Evolutionary conservation across 2,113 vertebrate species (phyloP).

Genomic region (Phaethon lepturus): DNA sequence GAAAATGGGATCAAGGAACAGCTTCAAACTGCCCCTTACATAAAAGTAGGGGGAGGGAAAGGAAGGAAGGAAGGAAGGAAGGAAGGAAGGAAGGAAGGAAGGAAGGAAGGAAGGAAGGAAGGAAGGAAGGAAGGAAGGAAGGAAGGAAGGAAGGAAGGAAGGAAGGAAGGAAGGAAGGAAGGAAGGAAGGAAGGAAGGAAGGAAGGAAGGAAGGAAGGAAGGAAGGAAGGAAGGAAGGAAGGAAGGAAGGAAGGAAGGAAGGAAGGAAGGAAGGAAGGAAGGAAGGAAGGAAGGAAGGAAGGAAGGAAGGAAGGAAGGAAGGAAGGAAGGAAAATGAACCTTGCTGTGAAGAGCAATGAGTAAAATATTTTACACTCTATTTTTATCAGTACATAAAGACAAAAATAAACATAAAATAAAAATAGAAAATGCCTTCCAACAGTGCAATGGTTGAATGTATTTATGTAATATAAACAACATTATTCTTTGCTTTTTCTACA

Average conservation of each 20-base stretch:
- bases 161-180: no score
- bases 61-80: no score
- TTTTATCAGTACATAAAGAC: slow-evolving; percentile 82
- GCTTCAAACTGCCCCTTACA: not conserved
- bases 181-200: no score
- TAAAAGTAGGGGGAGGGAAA: not conserved
- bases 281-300: no score
- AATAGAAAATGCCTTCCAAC: slow-evolving; percentile 67
- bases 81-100: no score
- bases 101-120: no score
- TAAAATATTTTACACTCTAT: slow-evolving; percentile 82
- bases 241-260: no score
- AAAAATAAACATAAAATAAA: slow-evolving; percentile 65
- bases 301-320: not conserved
- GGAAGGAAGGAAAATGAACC: not conserved
- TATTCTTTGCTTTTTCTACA: slow-evolving; percentile 81
- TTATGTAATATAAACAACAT: slow-evolving; percentile 82
- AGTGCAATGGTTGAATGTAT: slow-evolving; percentile 70
- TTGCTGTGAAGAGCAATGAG: slow-evolving; percentile 66
- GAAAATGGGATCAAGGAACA: slow-evolving; percentile 2
- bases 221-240: no score
- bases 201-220: no score
- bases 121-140: no score
- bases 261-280: no score
- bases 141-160: no score